phyloP scores from a whole-genome alignment of 2,113 vertebrate genomes.

The Chamaetylas fuelleborni region DNA sequence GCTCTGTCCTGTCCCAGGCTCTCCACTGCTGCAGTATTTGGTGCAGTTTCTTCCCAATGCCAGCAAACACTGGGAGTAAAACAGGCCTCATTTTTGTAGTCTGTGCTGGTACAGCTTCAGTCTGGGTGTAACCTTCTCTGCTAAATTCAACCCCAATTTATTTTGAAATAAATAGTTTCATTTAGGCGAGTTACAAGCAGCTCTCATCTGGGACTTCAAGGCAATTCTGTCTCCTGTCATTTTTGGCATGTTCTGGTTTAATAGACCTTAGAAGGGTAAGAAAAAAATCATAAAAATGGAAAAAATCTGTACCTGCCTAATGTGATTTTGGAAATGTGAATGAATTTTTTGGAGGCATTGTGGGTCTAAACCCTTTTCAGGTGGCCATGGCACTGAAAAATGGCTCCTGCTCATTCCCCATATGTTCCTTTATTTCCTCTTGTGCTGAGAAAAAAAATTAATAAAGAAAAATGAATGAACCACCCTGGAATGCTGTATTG shows the following conservation, averaged over 20 bases:
- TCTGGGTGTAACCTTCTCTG: not conserved
- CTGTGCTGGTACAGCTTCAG: not conserved
- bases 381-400: not conserved
- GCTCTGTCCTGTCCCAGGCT: accelerated
- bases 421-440: not conserved
- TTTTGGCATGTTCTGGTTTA: not conserved
- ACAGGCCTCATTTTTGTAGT: accelerated
- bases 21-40: not conserved
- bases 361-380: not conserved
- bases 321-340: not conserved
- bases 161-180: not conserved
- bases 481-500: not conserved
- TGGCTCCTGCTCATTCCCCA: not conserved
- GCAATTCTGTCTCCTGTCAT: not conserved
- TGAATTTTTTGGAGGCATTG: not conserved
- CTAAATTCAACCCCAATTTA: not conserved
- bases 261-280: not conserved
- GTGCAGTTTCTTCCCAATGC: not conserved
- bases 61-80: accelerated
- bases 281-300: not conserved
- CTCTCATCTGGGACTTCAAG: not conserved
- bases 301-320: not conserved
- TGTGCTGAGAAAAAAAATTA: not conserved
- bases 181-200: not conserved
- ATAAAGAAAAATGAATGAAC: constrained; percentile 18